Conservation (phyloP, 2,888 invertebrate genomes). For the Lutraria lutraria region DNA sequence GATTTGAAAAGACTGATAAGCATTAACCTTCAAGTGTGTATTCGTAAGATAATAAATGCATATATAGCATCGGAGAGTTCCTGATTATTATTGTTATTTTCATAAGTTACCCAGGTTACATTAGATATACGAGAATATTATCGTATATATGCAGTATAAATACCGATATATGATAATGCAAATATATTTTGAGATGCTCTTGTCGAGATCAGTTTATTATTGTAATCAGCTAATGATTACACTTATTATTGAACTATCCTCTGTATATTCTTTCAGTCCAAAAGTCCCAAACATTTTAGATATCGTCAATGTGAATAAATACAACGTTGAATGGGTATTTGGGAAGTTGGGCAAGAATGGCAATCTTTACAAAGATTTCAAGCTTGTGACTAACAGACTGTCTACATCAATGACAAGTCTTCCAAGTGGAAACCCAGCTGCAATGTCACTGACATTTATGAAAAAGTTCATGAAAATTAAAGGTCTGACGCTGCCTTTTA, state of each 20-base stretch:
- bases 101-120: too few relatives aligned
- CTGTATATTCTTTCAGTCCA: conserved; percentile 38
- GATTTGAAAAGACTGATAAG: too few relatives aligned
- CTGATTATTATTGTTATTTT: too few relatives aligned
- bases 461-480: conserved; percentile 48
- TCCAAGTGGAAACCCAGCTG: conserved; percentile 48
- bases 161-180: too few relatives aligned
- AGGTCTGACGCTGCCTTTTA: conserved; percentile 24
- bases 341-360: conserved; percentile 32
- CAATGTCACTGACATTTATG: conserved; percentile 42
- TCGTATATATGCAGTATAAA: too few relatives aligned
- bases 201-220: too few relatives aligned
- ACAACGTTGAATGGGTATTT: conserved; percentile 56
- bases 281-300: conserved; percentile 65
- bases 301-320: conserved; percentile 57
- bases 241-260: background rate
- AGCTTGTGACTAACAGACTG: conserved; percentile 21
- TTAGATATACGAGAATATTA: too few relatives aligned
- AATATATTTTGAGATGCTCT: too few relatives aligned
- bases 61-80: too few relatives aligned
- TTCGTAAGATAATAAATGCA: too few relatives aligned
- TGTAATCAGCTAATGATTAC: too few relatives aligned
- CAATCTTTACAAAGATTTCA: conserved; percentile 36
- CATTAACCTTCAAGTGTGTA: too few relatives aligned
- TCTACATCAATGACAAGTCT: conserved; percentile 27